Evolutionary conservation across 2,888 invertebrate genomes (phyloP).

Genomic region (Smittia sp.): DNA sequence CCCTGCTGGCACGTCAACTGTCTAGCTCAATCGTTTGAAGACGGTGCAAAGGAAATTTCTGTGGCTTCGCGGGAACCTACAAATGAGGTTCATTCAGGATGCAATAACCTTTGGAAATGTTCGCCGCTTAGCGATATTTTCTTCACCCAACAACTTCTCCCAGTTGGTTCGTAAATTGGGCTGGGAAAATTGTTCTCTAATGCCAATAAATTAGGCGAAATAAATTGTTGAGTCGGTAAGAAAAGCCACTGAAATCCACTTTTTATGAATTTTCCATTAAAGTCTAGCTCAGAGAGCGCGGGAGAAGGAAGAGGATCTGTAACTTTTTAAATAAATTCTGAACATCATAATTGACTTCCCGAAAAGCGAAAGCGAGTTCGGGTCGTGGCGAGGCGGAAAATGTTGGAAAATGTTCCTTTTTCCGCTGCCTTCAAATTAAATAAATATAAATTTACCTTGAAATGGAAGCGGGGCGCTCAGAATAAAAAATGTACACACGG

Average conservation of each 20-base stretch:
- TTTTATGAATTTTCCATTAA: background rate
- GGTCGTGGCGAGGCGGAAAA: background rate
- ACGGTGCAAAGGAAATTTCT: too few relatives aligned
- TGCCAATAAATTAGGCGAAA: background rate
- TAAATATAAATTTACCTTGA: conserved; percentile 37
- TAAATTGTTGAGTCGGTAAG: background rate
- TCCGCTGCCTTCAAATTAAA: conserved; percentile 30
- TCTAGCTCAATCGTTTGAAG: too few relatives aligned
- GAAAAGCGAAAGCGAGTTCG: background rate
- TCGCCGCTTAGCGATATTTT: too few relatives aligned
- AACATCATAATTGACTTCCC: conserved; percentile 29
- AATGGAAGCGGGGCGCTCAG: background rate
- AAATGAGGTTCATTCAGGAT: too few relatives aligned
- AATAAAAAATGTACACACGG: background rate
- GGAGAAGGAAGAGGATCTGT: background rate
- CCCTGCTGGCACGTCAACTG: too few relatives aligned
- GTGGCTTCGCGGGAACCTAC: too few relatives aligned
- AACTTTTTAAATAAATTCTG: conserved; percentile 1
- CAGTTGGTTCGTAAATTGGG: too few relatives aligned
- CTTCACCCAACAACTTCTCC: too few relatives aligned
- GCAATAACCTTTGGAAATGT: too few relatives aligned
- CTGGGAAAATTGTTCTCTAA: background rate
- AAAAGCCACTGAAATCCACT: background rate
- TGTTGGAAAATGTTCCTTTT: conserved; percentile 3
- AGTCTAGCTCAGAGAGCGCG: background rate